Conservation (phyloP, 2,888 invertebrate species). For the Rotaria magnacalcarata region DNA sequence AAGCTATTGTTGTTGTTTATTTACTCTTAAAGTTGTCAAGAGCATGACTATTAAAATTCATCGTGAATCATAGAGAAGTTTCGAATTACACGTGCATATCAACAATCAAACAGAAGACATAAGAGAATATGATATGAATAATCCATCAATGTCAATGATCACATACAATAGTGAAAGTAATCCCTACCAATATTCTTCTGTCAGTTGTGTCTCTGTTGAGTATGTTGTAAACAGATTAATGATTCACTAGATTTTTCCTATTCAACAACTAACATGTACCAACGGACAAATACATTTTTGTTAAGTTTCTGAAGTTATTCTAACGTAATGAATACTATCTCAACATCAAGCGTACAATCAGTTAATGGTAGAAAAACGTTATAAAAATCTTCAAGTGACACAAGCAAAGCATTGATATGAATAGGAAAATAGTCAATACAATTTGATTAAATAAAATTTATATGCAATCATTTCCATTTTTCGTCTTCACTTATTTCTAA, state of each 20-base stretch:
- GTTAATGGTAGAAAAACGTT: neutral
- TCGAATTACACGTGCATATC: neutral
- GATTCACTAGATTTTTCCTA: neutral
- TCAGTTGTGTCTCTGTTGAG: neutral
- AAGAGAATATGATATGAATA: neutral
- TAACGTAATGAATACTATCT: neutral
- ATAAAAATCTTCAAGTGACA: neutral
- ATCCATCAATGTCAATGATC: neutral
- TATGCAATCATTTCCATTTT: no score
- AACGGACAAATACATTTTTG: neutral
- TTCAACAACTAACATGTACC: no score
- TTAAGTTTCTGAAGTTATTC: neutral
- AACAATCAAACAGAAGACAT: neutral
- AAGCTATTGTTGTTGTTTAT: neutral
- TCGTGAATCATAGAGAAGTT: neutral
- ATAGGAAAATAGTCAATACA: no score
- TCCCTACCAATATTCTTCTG: no score
- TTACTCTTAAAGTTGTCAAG: neutral
- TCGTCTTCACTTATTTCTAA: no score
- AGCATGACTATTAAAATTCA: neutral
- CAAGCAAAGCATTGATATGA: neutral
- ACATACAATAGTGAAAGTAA: neutral
- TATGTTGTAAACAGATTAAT: neutral
- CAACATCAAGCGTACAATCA: neutral
- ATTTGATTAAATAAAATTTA: no score